Conservation (phyloP, 2,113 vertebrate species). For the Sceloporus undulatus region DNA sequence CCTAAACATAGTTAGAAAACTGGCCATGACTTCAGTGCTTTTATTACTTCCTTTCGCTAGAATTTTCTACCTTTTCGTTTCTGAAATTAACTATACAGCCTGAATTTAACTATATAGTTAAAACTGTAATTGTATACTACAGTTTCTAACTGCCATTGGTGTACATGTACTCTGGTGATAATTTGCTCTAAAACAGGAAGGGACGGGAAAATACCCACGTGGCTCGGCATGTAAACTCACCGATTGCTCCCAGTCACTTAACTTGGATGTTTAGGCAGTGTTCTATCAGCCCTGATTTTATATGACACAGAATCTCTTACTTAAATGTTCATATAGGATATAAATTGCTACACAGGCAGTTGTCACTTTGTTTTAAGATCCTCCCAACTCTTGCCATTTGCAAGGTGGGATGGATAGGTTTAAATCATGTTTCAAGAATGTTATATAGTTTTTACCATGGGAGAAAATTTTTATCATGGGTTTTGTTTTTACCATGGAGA, state of each 20-base stretch:
- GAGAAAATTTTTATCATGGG: no score
- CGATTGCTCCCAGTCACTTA: background rate
- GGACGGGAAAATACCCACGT: background rate
- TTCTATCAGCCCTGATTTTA: background rate
- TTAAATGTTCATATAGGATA: background rate
- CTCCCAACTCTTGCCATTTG: no score
- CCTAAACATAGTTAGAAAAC: background rate
- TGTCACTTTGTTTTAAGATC: background rate
- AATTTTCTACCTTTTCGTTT: no score
- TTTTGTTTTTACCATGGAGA: no score
- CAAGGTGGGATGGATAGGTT: no score
- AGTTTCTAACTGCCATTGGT: no score
- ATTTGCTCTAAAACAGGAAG: no score
- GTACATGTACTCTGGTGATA: no score
- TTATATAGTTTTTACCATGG: no score
- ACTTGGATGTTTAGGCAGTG: background rate
- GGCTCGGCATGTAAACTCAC: background rate
- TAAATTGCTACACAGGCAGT: background rate
- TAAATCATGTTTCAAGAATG: no score
- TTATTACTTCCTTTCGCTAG: no score
- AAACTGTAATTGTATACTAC: background rate
- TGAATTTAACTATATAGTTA: background rate
- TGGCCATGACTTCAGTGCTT: background rate
- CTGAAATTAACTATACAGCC: background rate
- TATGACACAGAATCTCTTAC: no score